Conservation (phyloP, 2,888 invertebrate species). For the Gnatocerus cornutus region DNA sequence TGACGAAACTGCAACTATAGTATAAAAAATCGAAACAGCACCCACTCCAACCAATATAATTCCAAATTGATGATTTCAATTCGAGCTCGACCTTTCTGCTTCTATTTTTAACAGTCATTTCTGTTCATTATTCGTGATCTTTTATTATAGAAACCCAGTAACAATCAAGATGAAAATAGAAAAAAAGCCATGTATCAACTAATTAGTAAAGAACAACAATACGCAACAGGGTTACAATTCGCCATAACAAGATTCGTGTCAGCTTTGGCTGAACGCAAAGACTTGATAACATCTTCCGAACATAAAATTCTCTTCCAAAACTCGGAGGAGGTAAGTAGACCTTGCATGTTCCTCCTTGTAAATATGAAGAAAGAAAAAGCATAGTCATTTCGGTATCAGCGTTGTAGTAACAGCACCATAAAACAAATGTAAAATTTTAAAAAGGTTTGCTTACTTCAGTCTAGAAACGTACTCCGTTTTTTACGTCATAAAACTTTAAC, state of each 20-base stretch:
- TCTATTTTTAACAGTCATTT: too few species aligned
- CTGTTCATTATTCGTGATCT: too few species aligned
- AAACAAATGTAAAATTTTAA: constrained; percentile 15
- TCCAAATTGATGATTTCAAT: too few species aligned
- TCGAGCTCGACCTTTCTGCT: too few species aligned
- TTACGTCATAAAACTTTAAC: constrained; percentile 5
- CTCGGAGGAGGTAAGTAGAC: constrained; percentile 80
- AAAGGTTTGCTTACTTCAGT: not conserved
- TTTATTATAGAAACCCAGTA: constrained; percentile 66
- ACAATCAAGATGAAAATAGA: constrained; percentile 75
- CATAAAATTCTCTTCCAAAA: constrained; percentile 89
- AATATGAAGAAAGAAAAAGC: too few species aligned
- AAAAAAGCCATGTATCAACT: constrained; percentile 84
- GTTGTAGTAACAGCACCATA: not conserved
- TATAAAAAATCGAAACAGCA: too few species aligned
- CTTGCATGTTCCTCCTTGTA: not conserved
- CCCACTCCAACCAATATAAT: too few species aligned
- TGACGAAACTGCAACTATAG: too few species aligned
- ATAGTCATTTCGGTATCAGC: not conserved
- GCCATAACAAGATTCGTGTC: constrained; percentile 86
- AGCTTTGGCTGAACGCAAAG: constrained; percentile 83
- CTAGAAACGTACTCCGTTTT: not conserved
- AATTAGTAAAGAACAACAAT: constrained; percentile 85
- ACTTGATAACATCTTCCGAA: constrained; percentile 83
- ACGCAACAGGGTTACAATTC: constrained; percentile 84